Evolutionary conservation across 2,113 vertebrate genomes (phyloP), one percentile per base, ranked within the genome.

Genomic region (Stercorarius parasiticus): DNA sequence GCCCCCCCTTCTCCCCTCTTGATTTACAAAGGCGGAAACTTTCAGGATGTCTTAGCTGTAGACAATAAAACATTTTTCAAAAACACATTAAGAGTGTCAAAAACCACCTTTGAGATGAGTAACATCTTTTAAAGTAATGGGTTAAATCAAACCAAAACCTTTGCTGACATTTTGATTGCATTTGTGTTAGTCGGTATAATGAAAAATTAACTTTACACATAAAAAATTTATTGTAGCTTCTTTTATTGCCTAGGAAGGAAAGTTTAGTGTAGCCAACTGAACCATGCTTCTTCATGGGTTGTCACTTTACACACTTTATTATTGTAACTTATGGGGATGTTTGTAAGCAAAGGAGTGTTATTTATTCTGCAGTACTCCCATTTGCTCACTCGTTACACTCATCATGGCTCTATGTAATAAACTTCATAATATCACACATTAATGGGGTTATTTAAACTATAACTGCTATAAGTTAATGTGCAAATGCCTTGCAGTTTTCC

Each of bases 191-290:
- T 92, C 3, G 2, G 71, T 66, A 81, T 97, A 97, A 97, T 97
- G 93, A 97, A 97, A 97, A 97, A 97, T 97, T 97, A 97, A 97
- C 95, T 96, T 96, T 88, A 94, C 83, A 90, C 88, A 97, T 97
- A 87, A 97, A 98, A 97, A 97, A 96, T 94, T 95, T 91, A 97
- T 96, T 87, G 83, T 73, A 90, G 50, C 62, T 93, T 96, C 67
- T 90, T 97, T 96, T 96, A 96, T 81, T 93, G 82, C 95, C 56
- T 69, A 26, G 74, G 82, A 95, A 82, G 64, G 87, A 93, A 97
- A 96, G 87, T 97, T 97, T 97, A 97, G 94, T 85, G 78, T 91
- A 92, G 73, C 77, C 80, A 93, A 55, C 90, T 92, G 88, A 96
- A 95, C 20, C 49, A 76, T 90, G 89, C 70, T 96, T 97, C 95